These are phyloP conservation scores for Xestia sexstrigata DNA, from an alignment of 2,888 invertebrate genomes.

Conservation along the genomic window DNA sequence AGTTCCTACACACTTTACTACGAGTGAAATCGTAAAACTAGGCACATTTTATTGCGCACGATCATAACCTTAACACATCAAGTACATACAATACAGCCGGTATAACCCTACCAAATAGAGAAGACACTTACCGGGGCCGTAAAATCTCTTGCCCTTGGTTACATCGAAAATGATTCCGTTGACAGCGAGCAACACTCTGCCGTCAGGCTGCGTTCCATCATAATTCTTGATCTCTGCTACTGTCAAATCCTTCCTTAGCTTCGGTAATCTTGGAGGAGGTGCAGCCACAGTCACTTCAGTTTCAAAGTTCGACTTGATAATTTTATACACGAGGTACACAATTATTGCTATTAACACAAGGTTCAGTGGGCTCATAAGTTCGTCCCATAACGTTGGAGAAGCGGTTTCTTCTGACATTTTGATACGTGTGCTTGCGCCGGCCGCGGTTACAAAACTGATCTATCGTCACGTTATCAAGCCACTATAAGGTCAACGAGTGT, in stretches of 20 bases:
- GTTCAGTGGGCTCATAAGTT: constrained; percentile 85
- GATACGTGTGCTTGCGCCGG: constrained; percentile 61
- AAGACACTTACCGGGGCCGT: constrained; percentile 95
- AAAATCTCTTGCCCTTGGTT: constrained; percentile 96
- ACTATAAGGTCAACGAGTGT: constrained; percentile 73
- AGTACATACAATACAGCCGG: constrained; percentile 27
- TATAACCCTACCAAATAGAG: constrained; percentile 57
- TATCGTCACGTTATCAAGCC: constrained; percentile 70
- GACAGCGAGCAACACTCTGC: constrained; percentile 97
- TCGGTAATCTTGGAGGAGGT: constrained; percentile 92
- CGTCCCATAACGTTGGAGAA: constrained; percentile 83
- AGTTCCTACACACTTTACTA: constrained; percentile 38
- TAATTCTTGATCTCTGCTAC: constrained; percentile 96
- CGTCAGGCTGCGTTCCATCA: constrained; percentile 96
- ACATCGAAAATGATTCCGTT: constrained; percentile 99
- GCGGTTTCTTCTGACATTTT: constrained; percentile 77
- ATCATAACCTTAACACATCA: constrained; percentile 61
- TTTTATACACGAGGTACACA: constrained; percentile 91
- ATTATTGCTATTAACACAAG: constrained; percentile 83
- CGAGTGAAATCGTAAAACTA: constrained; percentile 51
- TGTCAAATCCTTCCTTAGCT: constrained; percentile 97
- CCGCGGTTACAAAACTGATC: constrained; percentile 63
- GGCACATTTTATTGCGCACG: constrained; percentile 56
- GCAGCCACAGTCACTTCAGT: constrained; percentile 80
- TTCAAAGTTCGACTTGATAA: constrained; percentile 89